Evolutionary conservation across 2,888 invertebrate species (phyloP).

Genomic region (Conops quadrifasciatus): DNA sequence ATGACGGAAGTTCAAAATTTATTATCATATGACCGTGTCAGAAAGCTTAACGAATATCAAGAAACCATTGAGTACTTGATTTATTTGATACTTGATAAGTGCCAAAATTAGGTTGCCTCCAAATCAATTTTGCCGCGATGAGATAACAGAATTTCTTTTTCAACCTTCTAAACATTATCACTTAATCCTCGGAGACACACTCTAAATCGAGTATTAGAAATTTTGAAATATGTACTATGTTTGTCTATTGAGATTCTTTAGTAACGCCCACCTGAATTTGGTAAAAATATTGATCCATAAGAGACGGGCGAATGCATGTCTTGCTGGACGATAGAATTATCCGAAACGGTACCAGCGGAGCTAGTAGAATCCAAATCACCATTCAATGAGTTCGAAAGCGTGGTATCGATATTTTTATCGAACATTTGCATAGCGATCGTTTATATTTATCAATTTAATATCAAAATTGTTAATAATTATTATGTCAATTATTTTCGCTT

Average conservation of each 20-base stretch:
- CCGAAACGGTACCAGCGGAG: conserved; percentile 63
- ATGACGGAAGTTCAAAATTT: too few relatives aligned
- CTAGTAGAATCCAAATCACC: conserved; percentile 65
- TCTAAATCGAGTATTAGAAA: too few relatives aligned
- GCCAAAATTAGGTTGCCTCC: too few relatives aligned
- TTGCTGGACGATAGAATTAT: conserved; percentile 59
- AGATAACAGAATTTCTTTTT: too few relatives aligned
- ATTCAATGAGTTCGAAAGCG: conserved; percentile 57
- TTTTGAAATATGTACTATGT: too few relatives aligned
- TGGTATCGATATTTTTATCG: conserved; percentile 62
- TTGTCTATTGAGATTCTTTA: background rate
- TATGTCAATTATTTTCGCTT: conserved; percentile 11
- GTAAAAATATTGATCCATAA: conserved; percentile 60
- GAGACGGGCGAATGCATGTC: conserved; percentile 62
- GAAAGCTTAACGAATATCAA: too few relatives aligned
- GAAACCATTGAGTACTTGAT: too few relatives aligned
- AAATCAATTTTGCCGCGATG: too few relatives aligned
- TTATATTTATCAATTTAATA: conserved; percentile 2
- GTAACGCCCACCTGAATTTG: conserved; percentile 55
- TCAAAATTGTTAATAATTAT: background rate
- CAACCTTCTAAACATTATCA: too few relatives aligned
- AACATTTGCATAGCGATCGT: conserved; percentile 51
- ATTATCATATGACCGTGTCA: too few relatives aligned
- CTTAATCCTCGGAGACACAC: too few relatives aligned
- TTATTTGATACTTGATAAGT: too few relatives aligned